Evolutionary conservation across 2,113 vertebrate genomes (phyloP).

Genomic region (Pimephales promelas): DNA sequence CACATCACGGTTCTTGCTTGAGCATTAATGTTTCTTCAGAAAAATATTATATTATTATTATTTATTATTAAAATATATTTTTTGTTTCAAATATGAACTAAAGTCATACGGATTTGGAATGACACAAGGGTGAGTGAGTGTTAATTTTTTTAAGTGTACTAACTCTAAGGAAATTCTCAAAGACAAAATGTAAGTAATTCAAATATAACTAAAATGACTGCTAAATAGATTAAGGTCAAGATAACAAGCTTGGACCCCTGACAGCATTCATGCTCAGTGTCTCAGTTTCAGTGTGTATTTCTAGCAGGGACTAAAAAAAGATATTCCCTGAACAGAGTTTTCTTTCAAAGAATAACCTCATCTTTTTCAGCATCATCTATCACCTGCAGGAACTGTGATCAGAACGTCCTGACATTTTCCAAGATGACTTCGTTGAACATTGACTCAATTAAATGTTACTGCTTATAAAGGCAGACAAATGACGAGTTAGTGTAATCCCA

Average conservation of each 20-base stretch:
- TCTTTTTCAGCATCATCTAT: background rate
- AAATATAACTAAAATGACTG: background rate
- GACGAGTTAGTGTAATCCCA: background rate
- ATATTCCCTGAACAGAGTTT: slow-evolving; percentile 21
- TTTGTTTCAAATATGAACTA: too few relatives aligned
- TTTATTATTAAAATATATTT: too few relatives aligned
- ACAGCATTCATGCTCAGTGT: background rate
- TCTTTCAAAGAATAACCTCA: background rate
- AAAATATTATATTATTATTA: too few relatives aligned
- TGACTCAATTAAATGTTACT: background rate
- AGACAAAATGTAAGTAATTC: background rate
- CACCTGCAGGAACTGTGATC: background rate
- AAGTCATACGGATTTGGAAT: too few relatives aligned
- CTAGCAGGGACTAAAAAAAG: background rate
- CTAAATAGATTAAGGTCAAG: background rate
- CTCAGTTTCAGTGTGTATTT: background rate
- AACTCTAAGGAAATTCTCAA: background rate
- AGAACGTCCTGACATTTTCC: background rate
- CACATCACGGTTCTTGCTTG: too few relatives aligned
- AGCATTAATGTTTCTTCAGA: too few relatives aligned
- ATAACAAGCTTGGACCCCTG: background rate
- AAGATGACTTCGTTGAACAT: background rate
- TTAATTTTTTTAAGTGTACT: too few relatives aligned
- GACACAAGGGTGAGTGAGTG: too few relatives aligned
- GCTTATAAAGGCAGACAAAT: background rate